A percentile compares a stretch with the other conserved stretches of the same genome.
Evolutionary conservation across 2,113 vertebrate species (phyloP).

Genomic region (Aspidoscelis tigris): DNA sequence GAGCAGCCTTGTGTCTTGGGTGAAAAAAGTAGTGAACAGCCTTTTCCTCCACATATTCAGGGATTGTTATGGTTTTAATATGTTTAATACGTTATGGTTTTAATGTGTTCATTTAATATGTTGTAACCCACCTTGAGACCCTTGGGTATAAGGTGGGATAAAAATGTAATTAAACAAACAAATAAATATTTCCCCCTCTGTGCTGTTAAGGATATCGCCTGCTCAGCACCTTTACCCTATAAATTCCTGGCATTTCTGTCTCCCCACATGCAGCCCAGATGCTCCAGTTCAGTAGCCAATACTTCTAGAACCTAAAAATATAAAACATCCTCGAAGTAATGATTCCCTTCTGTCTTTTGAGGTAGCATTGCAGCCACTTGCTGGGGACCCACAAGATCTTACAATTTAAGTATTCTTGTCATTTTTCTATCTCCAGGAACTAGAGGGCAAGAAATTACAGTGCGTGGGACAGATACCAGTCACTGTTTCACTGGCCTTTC

Average conservation of each 20-base stretch:
- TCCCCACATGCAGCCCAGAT: not conserved
- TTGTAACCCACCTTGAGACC: too few species aligned
- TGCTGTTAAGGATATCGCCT: not conserved
- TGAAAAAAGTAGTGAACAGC: too few species aligned
- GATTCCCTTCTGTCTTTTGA: not conserved
- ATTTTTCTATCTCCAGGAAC: constrained; percentile 68
- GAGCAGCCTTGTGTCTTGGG: too few species aligned
- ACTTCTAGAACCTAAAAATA: not conserved
- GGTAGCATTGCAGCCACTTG: not conserved
- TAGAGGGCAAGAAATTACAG: constrained; percentile 93
- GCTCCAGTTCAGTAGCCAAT: not conserved
- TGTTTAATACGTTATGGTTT: too few species aligned
- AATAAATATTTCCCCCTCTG: not conserved
- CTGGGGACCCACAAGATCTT: not conserved
- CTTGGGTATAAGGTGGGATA: too few species aligned
- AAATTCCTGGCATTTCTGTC: not conserved
- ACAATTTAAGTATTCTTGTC: not conserved
- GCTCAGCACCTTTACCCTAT: not conserved
- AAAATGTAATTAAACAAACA: too few species aligned
- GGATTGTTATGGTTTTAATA: too few species aligned
- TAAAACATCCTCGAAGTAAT: fast-evolving
- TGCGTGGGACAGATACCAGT: constrained; percentile 88
- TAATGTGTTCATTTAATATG: too few species aligned
- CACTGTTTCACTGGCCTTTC: constrained; percentile 93
- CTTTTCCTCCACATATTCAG: too few species aligned